Percentiles rank a stretch among this genome's conserved stretches.
Conservation (phyloP, 2,113 vertebrate genomes). For the Pristiophorus japonicus region DNA sequence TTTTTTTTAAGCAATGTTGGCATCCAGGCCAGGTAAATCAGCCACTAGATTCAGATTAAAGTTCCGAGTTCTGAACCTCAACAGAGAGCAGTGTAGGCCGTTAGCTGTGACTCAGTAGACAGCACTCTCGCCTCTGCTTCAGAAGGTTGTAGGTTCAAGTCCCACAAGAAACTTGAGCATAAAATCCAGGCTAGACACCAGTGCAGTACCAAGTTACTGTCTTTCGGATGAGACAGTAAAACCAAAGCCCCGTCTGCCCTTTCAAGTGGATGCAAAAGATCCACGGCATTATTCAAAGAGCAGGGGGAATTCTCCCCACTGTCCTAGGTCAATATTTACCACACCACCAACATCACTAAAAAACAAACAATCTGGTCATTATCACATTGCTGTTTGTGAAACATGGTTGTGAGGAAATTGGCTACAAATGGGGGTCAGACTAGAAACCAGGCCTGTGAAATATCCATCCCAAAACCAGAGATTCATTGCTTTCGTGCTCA, state of each 20-base stretch:
- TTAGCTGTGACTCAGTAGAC: not conserved
- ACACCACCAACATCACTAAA: not conserved
- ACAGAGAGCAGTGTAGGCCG: not conserved
- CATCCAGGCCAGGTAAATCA: not conserved
- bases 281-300: not conserved
- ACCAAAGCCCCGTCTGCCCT: not conserved
- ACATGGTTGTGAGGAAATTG: not conserved
- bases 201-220: no score
- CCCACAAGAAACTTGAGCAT: not conserved
- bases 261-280: not conserved
- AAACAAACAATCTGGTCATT: not conserved
- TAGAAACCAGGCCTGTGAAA: not conserved
- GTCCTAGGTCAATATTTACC: not conserved
- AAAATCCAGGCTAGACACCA: not conserved
- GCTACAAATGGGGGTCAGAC: not conserved
- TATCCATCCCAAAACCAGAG: not conserved
- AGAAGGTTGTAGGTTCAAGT: not conserved
- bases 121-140: not conserved
- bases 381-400: not conserved
- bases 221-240: not conserved
- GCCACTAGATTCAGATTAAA: not conserved
- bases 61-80: not conserved
- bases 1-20: not conserved
- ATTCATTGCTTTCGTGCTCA: not conserved
- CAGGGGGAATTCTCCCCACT: not conserved